Base-by-base conservation (phyloP, 2,113 vertebrate species). In the Elanus axillaris region DNA sequence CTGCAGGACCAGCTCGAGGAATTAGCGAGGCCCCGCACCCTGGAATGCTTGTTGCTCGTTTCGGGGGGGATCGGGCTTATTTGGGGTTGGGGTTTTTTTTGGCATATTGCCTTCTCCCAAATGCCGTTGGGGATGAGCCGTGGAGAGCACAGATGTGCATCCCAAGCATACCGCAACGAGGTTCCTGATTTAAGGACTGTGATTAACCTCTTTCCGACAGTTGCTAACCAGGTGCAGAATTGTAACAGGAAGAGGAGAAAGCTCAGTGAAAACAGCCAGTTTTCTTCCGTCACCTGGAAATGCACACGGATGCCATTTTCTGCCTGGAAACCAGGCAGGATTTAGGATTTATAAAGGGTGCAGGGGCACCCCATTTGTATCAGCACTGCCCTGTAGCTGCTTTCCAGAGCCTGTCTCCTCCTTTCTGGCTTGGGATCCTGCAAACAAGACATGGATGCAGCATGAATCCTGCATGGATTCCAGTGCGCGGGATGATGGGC, bases 161-260 rank as follows among this genome's bases (percentile, higher is more conserved):
- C 96, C 95, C 67, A 0, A 87, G 96, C 96, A 68, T 85, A 73
- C 78, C 27, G 58, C 94, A 79, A 53, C 10, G 6, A 94, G 94
- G 87, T 93, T 96, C 94, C 96, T 96, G 94, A 96, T 96, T 96
- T 97, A 96, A 97, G 96, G 95, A 71, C 96, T 96, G 86, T 92
- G 89, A 97, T 97, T 97, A 97, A 95, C 96, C 94, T 96, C 91
- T 96, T 96, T 92, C 84, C 59, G 48, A 82, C 94, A 92, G 93
- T 96, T 94, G 93, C 95, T 95, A 96, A 50, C 96, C 95, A 96
- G 96, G 91, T 97, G 97, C 95, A 91, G 91, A 63, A 60, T 85
- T 64, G 58, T 69, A 58, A 79, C 0, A 31, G 95, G 91, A 82
- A 87, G 91, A 89, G 85, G 89, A 93, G 93, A 47, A 62, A 62